phyloP scores from a whole-genome alignment of 2,797 vertebrate species.

The Acipenser transmontanus region DNA sequence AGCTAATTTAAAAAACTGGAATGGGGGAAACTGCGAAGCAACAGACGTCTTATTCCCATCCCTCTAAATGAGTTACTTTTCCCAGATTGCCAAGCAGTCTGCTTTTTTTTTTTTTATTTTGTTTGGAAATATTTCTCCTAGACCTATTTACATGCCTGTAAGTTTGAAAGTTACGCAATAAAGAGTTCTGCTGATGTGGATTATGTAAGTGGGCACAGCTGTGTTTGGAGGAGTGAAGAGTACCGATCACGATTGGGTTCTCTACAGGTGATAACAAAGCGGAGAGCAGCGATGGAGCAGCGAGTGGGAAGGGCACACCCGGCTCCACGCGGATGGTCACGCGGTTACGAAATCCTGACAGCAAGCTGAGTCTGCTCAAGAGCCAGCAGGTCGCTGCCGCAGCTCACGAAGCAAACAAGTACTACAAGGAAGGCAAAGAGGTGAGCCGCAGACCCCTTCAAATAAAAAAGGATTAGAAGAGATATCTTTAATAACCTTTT shows the following conservation, averaged over 20 bases:
- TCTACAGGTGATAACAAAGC: slow-evolving; percentile 57
- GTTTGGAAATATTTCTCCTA: not conserved
- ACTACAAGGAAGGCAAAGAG: slow-evolving; percentile 89
- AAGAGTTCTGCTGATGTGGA: no score
- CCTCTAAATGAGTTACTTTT: no score
- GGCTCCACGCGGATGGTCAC: slow-evolving; percentile 87
- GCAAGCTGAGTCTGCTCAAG: slow-evolving; percentile 92
- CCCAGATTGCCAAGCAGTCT: no score
- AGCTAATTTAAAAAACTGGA: no score
- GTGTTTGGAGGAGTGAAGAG: no score
- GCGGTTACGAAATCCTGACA: slow-evolving; percentile 88
- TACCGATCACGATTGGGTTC: slow-evolving; percentile 32
- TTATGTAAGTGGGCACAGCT: no score
- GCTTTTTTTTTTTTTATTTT: not conserved
- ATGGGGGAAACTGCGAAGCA: no score
- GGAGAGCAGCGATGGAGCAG: slow-evolving; percentile 53
- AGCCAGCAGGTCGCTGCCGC: slow-evolving; percentile 87
- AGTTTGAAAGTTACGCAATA: no score
- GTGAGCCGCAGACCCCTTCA: slow-evolving; percentile 50
- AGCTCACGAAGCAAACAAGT: slow-evolving; percentile 84
- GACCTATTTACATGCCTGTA: not conserved
- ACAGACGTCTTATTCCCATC: no score
- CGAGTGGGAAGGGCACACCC: slow-evolving; percentile 47
- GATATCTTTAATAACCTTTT: not conserved
- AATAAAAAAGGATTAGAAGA: not conserved